Conservation (phyloP, 2,113 vertebrate species). For the Sorex araneus region DNA sequence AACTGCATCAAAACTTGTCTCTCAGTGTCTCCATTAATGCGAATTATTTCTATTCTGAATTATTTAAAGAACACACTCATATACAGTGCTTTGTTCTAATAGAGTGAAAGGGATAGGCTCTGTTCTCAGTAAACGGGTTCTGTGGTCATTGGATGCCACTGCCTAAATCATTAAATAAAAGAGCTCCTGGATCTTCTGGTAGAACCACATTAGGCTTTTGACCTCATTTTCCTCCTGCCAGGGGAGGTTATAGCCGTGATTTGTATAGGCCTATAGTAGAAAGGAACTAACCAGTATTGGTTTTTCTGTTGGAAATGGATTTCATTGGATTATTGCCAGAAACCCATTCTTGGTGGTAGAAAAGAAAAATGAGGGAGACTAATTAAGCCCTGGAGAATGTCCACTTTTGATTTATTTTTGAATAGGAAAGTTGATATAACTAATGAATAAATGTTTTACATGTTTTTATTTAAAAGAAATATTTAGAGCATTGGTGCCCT, state of each 20-base stretch:
- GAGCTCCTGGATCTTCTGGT: constrained; percentile 13
- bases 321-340: not conserved
- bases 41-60: not conserved
- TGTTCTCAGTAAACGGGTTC: not conserved
- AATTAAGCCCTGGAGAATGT: not conserved
- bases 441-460: constrained; percentile 33
- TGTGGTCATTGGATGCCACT: not conserved
- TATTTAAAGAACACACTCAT: no score
- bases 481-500: not conserved
- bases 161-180: not conserved
- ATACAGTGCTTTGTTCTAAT: not conserved
- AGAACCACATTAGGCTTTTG: not conserved
- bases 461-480: constrained; percentile 57
- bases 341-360: not conserved
- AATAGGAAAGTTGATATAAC: constrained; percentile 22
- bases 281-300: not conserved
- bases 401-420: constrained; percentile 48
- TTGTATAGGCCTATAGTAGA: not conserved
- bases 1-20: not conserved
- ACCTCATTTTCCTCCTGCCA: constrained; percentile 44
- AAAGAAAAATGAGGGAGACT: not conserved
- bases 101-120: not conserved
- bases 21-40: not conserved
- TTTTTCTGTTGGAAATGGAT: constrained; percentile 57
- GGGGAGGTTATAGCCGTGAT: not conserved